Evolutionary conservation across 2,888 invertebrate genomes (phyloP).

Genomic region (Abscondita cerata): DNA sequence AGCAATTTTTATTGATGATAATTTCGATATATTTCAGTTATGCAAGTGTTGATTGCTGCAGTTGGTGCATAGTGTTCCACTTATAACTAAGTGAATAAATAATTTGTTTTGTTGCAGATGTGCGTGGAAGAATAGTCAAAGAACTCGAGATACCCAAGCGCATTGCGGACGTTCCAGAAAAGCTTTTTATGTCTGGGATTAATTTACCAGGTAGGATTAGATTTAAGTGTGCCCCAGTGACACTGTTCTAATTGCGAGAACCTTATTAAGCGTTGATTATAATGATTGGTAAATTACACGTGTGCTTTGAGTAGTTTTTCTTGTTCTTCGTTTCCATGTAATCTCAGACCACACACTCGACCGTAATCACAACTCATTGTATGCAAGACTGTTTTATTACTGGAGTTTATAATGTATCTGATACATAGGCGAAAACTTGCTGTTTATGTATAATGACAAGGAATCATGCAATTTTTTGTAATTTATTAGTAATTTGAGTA

Average conservation of each 20-base stretch:
- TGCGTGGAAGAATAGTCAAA: slow-evolving; percentile 57
- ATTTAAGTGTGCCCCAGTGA: not conserved
- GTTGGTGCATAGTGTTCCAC: no score
- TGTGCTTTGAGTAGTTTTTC: slow-evolving; percentile 29
- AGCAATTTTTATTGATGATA: no score
- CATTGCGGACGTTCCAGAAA: slow-evolving; percentile 71
- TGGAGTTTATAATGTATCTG: slow-evolving; percentile 35
- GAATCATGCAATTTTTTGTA: slow-evolving; percentile 1
- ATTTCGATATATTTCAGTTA: no score
- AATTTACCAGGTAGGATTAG: slow-evolving; percentile 69
- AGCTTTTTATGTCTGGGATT: slow-evolving; percentile 71
- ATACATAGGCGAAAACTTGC: slow-evolving; percentile 33
- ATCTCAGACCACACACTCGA: slow-evolving; percentile 38
- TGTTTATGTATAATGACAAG: slow-evolving; percentile 4
- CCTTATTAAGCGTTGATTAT: no score
- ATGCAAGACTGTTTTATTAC: slow-evolving; percentile 37
- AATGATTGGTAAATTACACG: slow-evolving; percentile 29
- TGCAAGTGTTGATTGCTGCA: no score
- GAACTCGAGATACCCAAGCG: slow-evolving; percentile 66
- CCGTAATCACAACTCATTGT: slow-evolving; percentile 37
- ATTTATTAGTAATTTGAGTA: slow-evolving; percentile 5
- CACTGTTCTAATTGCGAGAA: no score
- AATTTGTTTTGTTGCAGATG: slow-evolving; percentile 55
- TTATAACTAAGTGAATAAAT: not conserved
- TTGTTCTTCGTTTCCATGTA: slow-evolving; percentile 23